A percentile compares a stretch with the other conserved stretches of the same genome.
Evolutionary conservation across 37 sponge, comb jelly and placozoan genomes (phyloP).

Genomic region (Haliclona indistincta): DNA sequence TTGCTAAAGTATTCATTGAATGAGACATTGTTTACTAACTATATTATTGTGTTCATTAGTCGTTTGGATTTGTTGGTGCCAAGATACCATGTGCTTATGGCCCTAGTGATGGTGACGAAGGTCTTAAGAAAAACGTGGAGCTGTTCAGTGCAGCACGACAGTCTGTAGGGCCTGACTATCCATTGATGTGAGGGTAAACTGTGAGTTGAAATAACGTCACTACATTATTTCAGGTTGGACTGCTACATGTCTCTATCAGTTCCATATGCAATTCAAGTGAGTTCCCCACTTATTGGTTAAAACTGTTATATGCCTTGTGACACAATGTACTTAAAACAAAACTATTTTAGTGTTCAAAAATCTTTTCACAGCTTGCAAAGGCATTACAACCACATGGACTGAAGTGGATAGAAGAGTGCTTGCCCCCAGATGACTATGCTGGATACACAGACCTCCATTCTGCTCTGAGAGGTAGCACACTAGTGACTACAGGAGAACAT

Average conservation of each 20-base stretch:
- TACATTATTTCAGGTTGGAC: conserved; percentile 63
- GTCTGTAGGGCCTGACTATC: conserved; percentile 81
- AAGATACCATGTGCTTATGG: conserved; percentile 88
- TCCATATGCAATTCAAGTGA: conserved; percentile 77
- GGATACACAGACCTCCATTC: conserved; percentile 58
- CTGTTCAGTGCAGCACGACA: conserved; percentile 66
- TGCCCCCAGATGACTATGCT: conserved; percentile 82
- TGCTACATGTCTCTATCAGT: conserved; percentile 88
- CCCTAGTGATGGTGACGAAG: conserved; percentile 76
- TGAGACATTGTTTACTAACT: not conserved
- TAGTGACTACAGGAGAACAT: conserved; percentile 88
- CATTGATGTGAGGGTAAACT: conserved; percentile 69
- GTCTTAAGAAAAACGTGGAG: conserved; percentile 74
- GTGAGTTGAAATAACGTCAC: not conserved
- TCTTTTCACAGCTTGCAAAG: conserved; percentile 75
- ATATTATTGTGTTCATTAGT: conserved; percentile 25
- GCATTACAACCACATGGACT: conserved; percentile 53
- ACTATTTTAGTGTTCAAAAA: no score
- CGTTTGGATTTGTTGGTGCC: conserved; percentile 83
- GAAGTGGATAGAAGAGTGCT: conserved; percentile 89
- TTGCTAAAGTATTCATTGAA: conserved; percentile 56
- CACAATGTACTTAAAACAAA: no score
- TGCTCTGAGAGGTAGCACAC: conserved; percentile 49
- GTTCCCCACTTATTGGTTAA: not conserved
- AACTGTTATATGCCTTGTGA: not conserved